phyloP scores from a whole-genome alignment of 2,797 vertebrate species.

The Parotocinclus haroldoi region DNA sequence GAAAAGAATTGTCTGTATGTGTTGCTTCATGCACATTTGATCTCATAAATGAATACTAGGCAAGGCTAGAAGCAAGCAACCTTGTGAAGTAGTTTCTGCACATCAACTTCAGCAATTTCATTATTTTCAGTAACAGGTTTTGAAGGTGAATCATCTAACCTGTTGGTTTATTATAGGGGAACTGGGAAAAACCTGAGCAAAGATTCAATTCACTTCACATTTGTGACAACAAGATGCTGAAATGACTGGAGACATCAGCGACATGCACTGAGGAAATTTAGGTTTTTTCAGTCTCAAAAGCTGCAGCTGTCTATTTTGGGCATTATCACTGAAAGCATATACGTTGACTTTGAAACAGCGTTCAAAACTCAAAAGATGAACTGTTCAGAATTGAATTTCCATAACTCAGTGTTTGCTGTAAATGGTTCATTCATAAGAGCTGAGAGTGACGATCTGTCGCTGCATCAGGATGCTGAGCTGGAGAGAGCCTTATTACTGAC shows the following conservation, averaged over 20 bases:
- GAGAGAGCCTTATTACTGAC: slow-evolving; percentile 82
- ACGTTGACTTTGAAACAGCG: slow-evolving; percentile 18
- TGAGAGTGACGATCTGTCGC: slow-evolving; percentile 55
- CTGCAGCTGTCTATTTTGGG: slow-evolving; percentile 9
- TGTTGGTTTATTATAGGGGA: slow-evolving; percentile 31
- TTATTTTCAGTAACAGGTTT: slow-evolving; percentile 9
- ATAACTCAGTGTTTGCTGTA: slow-evolving; percentile 46
- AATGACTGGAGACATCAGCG: slow-evolving; percentile 7
- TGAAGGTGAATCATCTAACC: slow-evolving; percentile 16
- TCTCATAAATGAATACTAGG: too few relatives aligned
- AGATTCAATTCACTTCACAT: slow-evolving; percentile 16
- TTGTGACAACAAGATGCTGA: slow-evolving; percentile 25
- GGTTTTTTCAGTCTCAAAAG: slow-evolving; percentile 12
- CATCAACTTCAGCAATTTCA: neutral
- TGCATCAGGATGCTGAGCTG: slow-evolving; percentile 60
- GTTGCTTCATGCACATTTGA: too few relatives aligned
- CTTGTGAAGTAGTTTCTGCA: too few relatives aligned
- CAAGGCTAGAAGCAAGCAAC: too few relatives aligned
- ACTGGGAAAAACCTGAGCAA: slow-evolving; percentile 27
- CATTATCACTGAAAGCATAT: slow-evolving; percentile 8
- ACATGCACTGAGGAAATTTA: slow-evolving; percentile 7
- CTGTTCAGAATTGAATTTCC: slow-evolving; percentile 42
- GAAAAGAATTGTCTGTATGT: neutral
- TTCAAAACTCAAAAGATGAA: slow-evolving; percentile 60
- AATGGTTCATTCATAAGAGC: slow-evolving; percentile 54